Evolutionary conservation across 2,797 vertebrate species (phyloP).

Genomic region (Ctenopoma multispine): DNA sequence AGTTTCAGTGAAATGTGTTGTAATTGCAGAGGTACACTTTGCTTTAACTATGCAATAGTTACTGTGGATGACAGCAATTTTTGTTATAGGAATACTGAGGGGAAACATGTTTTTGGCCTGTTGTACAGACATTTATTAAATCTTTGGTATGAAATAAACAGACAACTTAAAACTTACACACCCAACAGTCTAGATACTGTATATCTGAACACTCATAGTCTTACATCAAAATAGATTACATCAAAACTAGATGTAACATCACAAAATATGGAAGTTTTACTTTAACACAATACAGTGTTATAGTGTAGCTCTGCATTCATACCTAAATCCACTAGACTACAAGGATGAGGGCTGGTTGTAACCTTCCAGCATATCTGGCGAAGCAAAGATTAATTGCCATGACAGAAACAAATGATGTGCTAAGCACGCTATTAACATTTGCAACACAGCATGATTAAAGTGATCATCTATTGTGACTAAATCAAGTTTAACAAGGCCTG

Average conservation of each 20-base stretch:
- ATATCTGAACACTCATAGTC: not conserved
- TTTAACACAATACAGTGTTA: not conserved
- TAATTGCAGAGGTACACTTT: constrained; percentile 21
- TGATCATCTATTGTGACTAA: constrained; percentile 86
- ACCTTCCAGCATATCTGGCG: constrained; percentile 72
- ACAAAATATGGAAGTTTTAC: not conserved
- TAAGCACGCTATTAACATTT: constrained; percentile 87
- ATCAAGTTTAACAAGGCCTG: constrained; percentile 86
- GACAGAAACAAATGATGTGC: constrained; percentile 85
- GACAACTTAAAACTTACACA: constrained; percentile 11
- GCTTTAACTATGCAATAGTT: no score
- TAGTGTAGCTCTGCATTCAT: constrained; percentile 12
- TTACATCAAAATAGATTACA: constrained; percentile 24
- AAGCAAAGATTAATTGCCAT: constrained; percentile 84
- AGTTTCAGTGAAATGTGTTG: constrained; percentile 14
- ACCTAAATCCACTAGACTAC: constrained; percentile 56
- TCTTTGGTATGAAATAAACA: constrained; percentile 3
- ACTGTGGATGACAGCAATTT: constrained; percentile 20
- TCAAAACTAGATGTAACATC: constrained; percentile 6
- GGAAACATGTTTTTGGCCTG: constrained; percentile 19
- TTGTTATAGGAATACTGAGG: not conserved
- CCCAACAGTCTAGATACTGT: not conserved
- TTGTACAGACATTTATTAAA: constrained; percentile 21
- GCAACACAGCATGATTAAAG: constrained; percentile 86
- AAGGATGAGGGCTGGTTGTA: constrained; percentile 67